Percentiles rank a stretch among this genome's conserved stretches.
These are phyloP conservation scores for Cheilosia impressa DNA, from an alignment of 2,888 invertebrate species.

Conservation along the genomic window DNA sequence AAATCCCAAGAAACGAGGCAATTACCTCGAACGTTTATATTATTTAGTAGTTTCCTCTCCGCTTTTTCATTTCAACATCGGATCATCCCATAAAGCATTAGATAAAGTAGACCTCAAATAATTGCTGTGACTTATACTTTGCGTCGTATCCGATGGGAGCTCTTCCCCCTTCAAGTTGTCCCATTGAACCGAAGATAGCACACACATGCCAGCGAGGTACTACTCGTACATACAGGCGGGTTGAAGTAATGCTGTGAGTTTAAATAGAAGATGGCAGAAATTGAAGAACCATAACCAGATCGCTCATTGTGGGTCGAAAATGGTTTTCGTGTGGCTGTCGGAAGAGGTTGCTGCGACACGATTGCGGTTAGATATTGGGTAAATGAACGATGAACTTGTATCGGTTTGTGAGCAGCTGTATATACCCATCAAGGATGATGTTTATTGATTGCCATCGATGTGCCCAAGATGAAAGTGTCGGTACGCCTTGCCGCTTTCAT, in stretches of 20 bases:
- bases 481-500: not conserved
- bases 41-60: constrained; percentile 22
- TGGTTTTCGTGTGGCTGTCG: constrained; percentile 52
- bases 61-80: constrained; percentile 56
- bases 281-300: constrained; percentile 31
- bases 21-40: constrained; percentile 64
- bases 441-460: constrained; percentile 64
- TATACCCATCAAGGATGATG: constrained; percentile 57
- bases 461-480: constrained; percentile 35
- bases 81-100: constrained; percentile 43
- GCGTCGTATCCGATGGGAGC: constrained; percentile 43
- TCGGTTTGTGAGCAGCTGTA: constrained; percentile 27
- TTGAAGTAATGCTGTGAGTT: constrained; percentile 14
- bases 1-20: constrained; percentile 65
- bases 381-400: constrained; percentile 68
- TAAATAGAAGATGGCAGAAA: not conserved
- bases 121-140: constrained; percentile 68
- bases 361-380: constrained; percentile 48
- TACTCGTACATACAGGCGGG: not conserved
- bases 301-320: constrained; percentile 25
- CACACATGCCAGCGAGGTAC: not conserved
- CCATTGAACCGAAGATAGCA: constrained; percentile 39
- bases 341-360: constrained; percentile 42
- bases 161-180: constrained; percentile 49
- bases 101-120: constrained; percentile 64